phyloP scores from a whole-genome alignment of 2,113 vertebrate genomes.

The Podilymbus podiceps region DNA sequence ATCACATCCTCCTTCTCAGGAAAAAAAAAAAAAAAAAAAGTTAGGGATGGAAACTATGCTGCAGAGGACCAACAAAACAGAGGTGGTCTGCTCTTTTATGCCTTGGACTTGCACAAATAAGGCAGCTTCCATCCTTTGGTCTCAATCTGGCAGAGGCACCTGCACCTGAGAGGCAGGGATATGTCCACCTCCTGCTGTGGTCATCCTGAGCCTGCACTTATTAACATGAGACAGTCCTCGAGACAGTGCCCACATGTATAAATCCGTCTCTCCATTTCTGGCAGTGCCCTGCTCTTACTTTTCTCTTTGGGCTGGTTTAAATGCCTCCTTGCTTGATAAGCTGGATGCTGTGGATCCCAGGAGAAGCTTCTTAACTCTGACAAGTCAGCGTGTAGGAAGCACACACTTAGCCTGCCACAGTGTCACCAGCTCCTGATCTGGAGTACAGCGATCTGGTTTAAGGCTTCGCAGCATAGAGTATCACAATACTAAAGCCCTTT shows the following conservation, averaged over 20 bases:
- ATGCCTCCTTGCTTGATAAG: not conserved
- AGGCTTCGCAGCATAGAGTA: not conserved
- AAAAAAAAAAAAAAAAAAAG: not conserved
- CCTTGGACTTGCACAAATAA: not conserved
- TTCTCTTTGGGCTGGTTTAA: not conserved
- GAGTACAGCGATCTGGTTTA: not conserved
- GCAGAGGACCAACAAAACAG: not conserved
- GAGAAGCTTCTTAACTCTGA: not conserved
- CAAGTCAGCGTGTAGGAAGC: not conserved
- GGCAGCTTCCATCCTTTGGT: not conserved
- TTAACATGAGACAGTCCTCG: not conserved
- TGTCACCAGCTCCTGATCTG: not conserved
- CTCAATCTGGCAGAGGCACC: not conserved
- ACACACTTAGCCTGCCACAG: not conserved
- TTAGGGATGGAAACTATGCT: not conserved
- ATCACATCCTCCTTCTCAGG: too few relatives aligned
- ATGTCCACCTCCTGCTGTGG: not conserved
- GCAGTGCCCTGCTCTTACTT: not conserved
- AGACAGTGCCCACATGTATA: not conserved
- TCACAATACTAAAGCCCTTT: not conserved
- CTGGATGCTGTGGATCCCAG: not conserved
- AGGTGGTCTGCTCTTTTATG: not conserved
- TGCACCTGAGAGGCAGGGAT: not conserved
- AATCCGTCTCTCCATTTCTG: not conserved
- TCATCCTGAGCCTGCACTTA: not conserved